A percentile compares a stretch with the other conserved stretches of the same genome.
Conservation (phyloP, 1,140 invertebrate species). For the Amphibalanus amphitrite region DNA sequence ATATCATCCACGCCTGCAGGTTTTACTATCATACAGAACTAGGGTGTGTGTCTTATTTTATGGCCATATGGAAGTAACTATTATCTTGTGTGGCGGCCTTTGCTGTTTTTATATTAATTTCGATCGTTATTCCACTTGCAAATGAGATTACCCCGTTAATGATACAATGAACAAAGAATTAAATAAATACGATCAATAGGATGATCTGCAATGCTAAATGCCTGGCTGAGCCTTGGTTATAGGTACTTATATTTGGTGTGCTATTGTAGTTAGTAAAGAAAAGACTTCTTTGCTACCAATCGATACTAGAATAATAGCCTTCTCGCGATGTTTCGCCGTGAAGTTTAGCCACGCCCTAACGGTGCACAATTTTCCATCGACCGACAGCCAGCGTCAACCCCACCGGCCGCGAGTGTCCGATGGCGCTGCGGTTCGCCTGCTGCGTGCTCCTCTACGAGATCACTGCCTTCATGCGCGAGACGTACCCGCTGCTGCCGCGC, state of each 20-base stretch:
- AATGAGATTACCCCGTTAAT: no score
- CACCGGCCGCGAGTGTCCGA: constrained; percentile 70
- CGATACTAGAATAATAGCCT: no score
- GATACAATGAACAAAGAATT: no score
- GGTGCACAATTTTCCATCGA: neutral
- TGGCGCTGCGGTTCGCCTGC: constrained; percentile 76
- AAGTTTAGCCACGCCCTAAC: neutral
- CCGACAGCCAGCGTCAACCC: constrained; percentile 61
- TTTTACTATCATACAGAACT: constrained; percentile 4
- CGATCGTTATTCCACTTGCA: neutral
- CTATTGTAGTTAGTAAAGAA: neutral
- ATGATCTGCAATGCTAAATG: no score
- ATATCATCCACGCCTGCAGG: neutral
- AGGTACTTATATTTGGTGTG: neutral
- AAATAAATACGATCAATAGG: no score
- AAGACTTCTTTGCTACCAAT: no score
- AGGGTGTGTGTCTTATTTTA: neutral
- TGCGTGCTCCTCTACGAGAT: constrained; percentile 90
- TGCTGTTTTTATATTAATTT: neutral
- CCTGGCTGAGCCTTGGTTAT: no score
- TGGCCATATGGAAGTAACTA: neutral
- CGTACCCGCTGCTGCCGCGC: constrained; percentile 49
- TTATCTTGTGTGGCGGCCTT: neutral
- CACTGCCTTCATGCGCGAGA: constrained; percentile 89
- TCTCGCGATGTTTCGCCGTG: neutral